Base-by-base conservation (phyloP, 2,888 invertebrate species). In the Campoletis raptor region DNA sequence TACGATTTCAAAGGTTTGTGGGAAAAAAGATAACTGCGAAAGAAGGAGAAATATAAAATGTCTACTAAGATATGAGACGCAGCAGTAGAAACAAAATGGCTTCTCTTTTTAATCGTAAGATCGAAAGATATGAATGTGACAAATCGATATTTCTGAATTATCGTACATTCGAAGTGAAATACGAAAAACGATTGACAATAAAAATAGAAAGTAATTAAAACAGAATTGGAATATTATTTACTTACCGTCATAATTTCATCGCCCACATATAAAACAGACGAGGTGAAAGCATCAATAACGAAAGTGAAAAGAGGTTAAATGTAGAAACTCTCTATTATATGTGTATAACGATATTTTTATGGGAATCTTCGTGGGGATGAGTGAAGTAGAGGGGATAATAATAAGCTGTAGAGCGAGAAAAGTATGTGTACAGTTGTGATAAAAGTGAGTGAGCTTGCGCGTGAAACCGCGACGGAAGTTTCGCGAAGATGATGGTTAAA, bases 341-440 rank as follows among this genome's bases (percentile, higher is more conserved):
- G 21, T 37, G 77, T 77, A 21, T 36, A 48, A 36, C 52, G 77
- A 18, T 48, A 57, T 64, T 18, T 76, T 48, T 64, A 18, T 36
- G 36, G 4, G 21, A 36, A 36, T 66, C 74, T 21, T n/a, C 4
- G 48, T 21, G 12, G 21, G 40, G 18, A 64, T 64, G 40, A 54
- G 37, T 9, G 67, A 40, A 69, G 42, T 24, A 45, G 76, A 24
- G 18, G 66, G 54, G 54, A 54, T 18, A 48, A 61, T 52, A 52
- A 52, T 61, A 61, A 80, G 45, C 36, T 48, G n/a, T 54, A 12
- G 61, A 57, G 73, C 12, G 57, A 61, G 81, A 70, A 73, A 61
- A 70, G 73, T 45, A 67, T 67, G 64, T 69, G 74, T 81, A 81
- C 37, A 57, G 67, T 48, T 67, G 37, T 76, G 70, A 69, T 70